Evolutionary conservation across 2,888 invertebrate genomes (phyloP).

Genomic region (Griposia aprilina): DNA sequence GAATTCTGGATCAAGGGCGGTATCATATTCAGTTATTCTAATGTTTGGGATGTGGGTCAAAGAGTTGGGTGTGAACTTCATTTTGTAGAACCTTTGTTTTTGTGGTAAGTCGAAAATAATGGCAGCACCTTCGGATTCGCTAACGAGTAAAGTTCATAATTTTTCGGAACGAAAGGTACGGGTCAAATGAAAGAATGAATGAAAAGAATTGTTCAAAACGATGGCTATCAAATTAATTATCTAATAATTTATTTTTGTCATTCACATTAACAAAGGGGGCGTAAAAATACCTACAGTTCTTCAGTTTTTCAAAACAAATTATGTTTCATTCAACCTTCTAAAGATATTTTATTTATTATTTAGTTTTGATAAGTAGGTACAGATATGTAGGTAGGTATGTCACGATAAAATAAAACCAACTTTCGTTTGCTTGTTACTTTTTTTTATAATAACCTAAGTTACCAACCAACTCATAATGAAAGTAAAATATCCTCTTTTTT

Average conservation of each 20-base stretch:
- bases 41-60: conserved; percentile 21
- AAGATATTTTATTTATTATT: neutral
- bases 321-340: neutral
- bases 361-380: neutral
- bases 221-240: neutral
- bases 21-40: conserved; percentile 37
- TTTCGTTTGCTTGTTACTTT: neutral
- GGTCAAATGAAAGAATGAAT: neutral
- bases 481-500: neutral
- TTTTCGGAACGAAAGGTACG: too few relatives aligned
- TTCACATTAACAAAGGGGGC: neutral
- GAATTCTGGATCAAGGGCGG: conserved; percentile 65
- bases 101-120: neutral
- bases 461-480: neutral
- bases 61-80: conserved; percentile 27
- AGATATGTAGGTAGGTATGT: neutral
- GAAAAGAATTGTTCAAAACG: neutral
- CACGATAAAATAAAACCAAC: neutral
- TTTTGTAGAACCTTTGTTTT: conserved; percentile 31
- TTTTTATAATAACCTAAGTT: neutral
- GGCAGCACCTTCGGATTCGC: too few relatives aligned
- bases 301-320: neutral
- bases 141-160: too few relatives aligned
- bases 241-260: neutral
- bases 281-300: too few relatives aligned